Base-by-base conservation (phyloP, 2,888 invertebrate genomes). In the Ophion slaviceki region DNA sequence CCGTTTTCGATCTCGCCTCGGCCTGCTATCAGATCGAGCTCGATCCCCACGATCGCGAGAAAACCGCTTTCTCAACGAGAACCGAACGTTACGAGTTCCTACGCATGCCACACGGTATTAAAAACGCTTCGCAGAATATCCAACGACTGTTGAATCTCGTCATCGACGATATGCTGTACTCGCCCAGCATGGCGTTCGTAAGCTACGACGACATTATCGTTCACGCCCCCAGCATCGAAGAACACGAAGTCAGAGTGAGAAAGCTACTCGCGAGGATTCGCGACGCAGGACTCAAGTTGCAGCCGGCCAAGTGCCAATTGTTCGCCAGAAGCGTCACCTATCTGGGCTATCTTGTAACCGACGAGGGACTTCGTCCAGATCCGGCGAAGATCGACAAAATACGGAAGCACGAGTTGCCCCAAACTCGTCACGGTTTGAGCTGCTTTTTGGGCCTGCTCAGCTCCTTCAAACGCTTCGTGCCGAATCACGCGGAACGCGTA, bases 1-100 rank as follows among this genome's bases (percentile, higher is more conserved):
- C 86, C 20, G 86, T 86, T 11, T 61, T 86, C 57, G 86, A 86
- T 75, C 75, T 86, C 2, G 86, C 83, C 7, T 83, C 86, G 3
- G 86, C 86, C 7, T 80, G 76, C 2, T 81, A 86, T 62, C 86
- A 86, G 45, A 81, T 86, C 17, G 24, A 47, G 36, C 47, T 86
- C n/a, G 36, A 80, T 2, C 53, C 66, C 2, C 2, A 71, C 0
- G 80, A 86, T 40, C 61, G 80, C 10, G 3, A 66, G 2, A 86
- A 83, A 71, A 83, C 86, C 8, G 86, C 86, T 0, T 83, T 86
- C 53, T 59, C 86, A 57, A 86, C 83, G n/a, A 47, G 17, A 59
- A 70, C 61, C 10, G 75, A 75, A 4, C 83, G 10, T 11, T 86
- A 86, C 80, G 86, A 86, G 32, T 86, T 86, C 64, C 57, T 36